phyloP scores from a whole-genome alignment of 2,113 vertebrate genomes.

The Thunnus maccoyii region DNA sequence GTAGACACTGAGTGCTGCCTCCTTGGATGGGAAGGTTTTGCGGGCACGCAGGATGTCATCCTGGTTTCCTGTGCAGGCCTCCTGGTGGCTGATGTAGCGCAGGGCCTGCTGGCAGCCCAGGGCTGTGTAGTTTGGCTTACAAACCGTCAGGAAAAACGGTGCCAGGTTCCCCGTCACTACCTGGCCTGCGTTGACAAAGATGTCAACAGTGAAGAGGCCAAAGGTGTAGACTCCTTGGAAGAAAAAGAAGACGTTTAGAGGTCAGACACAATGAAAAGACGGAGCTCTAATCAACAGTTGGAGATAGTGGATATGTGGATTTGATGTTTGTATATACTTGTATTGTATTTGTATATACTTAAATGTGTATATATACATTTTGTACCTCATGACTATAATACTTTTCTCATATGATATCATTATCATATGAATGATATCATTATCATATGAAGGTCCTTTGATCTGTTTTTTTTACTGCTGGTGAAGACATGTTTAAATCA shows the following conservation, averaged over 20 bases:
- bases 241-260: conserved; percentile 1
- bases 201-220: conserved; percentile 98
- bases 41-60: conserved; percentile 93
- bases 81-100: conserved; percentile 95
- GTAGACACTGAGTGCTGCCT: conserved; percentile 95
- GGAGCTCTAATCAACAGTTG: not conserved
- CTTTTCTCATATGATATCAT: too few species aligned
- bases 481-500: not conserved
- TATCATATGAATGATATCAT: too few species aligned
- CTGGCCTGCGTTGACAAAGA: conserved; percentile 99
- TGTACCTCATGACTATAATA: too few species aligned
- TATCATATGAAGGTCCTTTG: too few species aligned
- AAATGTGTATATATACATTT: too few species aligned
- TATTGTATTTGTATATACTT: too few species aligned
- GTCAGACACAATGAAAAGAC: not conserved
- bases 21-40: conserved; percentile 99
- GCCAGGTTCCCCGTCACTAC: conserved; percentile 98
- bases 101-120: conserved; percentile 95
- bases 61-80: conserved; percentile 95
- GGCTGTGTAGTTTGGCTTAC: conserved; percentile 97
- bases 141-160: conserved; percentile 96
- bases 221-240: conserved; percentile 95
- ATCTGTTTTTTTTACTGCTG: not conserved
- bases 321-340: too few species aligned
- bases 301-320: too few species aligned